phyloP scores from a whole-genome alignment of 2,113 vertebrate genomes.

The Callithrix jacchus region DNA sequence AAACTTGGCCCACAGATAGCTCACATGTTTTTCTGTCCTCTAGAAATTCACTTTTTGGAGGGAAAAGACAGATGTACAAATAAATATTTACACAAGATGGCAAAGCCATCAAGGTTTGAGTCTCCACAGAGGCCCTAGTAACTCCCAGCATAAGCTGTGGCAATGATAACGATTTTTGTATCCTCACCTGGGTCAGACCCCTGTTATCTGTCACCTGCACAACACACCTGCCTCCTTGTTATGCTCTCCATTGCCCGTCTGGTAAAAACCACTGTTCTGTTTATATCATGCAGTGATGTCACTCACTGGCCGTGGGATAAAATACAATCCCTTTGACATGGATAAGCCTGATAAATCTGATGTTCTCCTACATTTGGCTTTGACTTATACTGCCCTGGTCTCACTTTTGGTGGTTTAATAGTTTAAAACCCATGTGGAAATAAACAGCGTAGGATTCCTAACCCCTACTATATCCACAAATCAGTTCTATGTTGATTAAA shows the following conservation, averaged over 20 bases:
- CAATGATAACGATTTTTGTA: not conserved
- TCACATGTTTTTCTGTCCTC: not conserved
- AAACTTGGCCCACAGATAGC: not conserved
- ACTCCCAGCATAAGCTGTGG: not conserved
- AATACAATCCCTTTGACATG: not conserved
- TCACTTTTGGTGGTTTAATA: not conserved
- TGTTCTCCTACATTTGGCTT: not conserved
- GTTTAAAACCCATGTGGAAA: not conserved
- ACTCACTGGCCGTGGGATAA: not conserved
- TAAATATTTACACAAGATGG: not conserved
- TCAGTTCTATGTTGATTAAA: not conserved
- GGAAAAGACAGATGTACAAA: not conserved
- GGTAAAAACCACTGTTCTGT: not conserved
- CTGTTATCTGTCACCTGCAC: not conserved
- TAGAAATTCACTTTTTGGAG: not conserved
- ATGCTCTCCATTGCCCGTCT: not conserved
- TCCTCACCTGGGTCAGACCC: not conserved
- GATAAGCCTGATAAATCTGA: not conserved
- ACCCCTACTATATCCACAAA: not conserved
- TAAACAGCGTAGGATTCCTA: not conserved
- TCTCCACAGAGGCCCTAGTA: not conserved
- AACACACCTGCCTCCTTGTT: not conserved
- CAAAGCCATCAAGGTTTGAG: not conserved
- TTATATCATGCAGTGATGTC: not conserved
- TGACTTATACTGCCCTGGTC: not conserved